Evolutionary conservation across 1,140 invertebrate species (phyloP).

Genomic region (Phocides pigmalion): DNA sequence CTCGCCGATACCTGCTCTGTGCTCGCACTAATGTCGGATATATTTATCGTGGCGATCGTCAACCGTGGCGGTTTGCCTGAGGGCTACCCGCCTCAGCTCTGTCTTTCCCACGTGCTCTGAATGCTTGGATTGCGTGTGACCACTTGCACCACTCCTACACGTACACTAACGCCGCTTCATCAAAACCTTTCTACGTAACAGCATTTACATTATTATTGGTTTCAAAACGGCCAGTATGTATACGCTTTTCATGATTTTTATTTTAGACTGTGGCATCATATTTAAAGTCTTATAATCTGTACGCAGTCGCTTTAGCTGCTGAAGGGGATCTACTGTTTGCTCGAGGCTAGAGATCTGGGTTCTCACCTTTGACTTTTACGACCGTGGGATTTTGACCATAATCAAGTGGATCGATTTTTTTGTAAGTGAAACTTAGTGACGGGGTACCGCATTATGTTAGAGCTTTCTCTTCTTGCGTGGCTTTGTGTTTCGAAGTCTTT

Average conservation of each 20-base stretch:
- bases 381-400: slow-evolving; percentile 71
- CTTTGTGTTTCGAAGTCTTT: neutral
- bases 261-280: slow-evolving; percentile 43
- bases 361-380: slow-evolving; percentile 74
- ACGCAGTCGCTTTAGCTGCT: slow-evolving; percentile 62
- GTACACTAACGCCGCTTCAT: slow-evolving; percentile 54
- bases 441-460: slow-evolving; percentile 11
- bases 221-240: slow-evolving; percentile 36
- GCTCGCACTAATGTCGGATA: slow-evolving; percentile 71
- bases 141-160: slow-evolving; percentile 58
- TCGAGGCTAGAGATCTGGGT: slow-evolving; percentile 70
- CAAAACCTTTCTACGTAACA: slow-evolving; percentile 23
- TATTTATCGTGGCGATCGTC: slow-evolving; percentile 80
- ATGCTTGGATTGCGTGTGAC: slow-evolving; percentile 80
- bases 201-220: neutral
- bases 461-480: slow-evolving; percentile 27
- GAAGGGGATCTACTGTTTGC: slow-evolving; percentile 78
- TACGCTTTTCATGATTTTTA: slow-evolving; percentile 29
- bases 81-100: slow-evolving; percentile 65
- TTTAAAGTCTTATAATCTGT: slow-evolving; percentile 46
- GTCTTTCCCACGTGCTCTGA: slow-evolving; percentile 78
- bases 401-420: slow-evolving; percentile 37
- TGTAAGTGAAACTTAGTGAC: slow-evolving; percentile 39
- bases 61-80: slow-evolving; percentile 71
- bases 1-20: slow-evolving; percentile 57